Evolutionary conservation across 2,797 vertebrate genomes (phyloP).

Genomic region (Leptoclinus maculatus): DNA sequence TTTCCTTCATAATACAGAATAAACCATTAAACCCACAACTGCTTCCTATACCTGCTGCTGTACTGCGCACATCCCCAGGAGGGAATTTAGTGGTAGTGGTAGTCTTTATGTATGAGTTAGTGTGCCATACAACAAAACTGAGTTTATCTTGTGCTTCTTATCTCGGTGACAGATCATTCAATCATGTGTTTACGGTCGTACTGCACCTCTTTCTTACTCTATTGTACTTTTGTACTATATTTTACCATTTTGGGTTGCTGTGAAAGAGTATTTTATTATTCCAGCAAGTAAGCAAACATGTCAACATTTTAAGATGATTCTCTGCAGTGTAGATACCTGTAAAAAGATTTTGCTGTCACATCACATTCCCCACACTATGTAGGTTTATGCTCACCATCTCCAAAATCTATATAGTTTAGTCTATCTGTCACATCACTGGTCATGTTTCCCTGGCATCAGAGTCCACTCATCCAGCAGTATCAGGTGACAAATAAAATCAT

Average conservation of each 20-base stretch:
- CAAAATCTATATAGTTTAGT: slow-evolving; percentile 9
- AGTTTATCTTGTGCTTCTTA: slow-evolving; percentile 53
- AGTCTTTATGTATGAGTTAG: slow-evolving; percentile 26
- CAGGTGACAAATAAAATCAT: neutral
- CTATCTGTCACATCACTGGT: slow-evolving; percentile 1
- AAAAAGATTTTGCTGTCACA: slow-evolving; percentile 52
- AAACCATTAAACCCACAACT: slow-evolving; percentile 58
- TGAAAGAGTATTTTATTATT: slow-evolving; percentile 55
- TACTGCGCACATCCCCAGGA: slow-evolving; percentile 30
- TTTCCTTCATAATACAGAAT: slow-evolving; percentile 58
- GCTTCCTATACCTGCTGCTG: slow-evolving; percentile 31
- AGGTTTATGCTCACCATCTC: slow-evolving; percentile 29
- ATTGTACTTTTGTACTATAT: neutral
- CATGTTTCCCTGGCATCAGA: neutral
- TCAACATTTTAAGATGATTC: slow-evolving; percentile 58
- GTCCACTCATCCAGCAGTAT: neutral
- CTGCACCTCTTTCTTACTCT: slow-evolving; percentile 16
- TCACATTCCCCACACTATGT: slow-evolving; percentile 42
- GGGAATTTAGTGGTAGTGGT: slow-evolving; percentile 31
- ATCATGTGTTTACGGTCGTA: slow-evolving; percentile 37
- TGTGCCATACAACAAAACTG: slow-evolving; percentile 30
- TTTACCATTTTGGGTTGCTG: slow-evolving; percentile 23
- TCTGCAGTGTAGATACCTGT: slow-evolving; percentile 34
- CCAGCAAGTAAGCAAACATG: slow-evolving; percentile 48
- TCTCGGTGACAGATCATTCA: slow-evolving; percentile 63